Base-by-base conservation (phyloP, 2,113 vertebrate species). In the Trichechus manatus region DNA sequence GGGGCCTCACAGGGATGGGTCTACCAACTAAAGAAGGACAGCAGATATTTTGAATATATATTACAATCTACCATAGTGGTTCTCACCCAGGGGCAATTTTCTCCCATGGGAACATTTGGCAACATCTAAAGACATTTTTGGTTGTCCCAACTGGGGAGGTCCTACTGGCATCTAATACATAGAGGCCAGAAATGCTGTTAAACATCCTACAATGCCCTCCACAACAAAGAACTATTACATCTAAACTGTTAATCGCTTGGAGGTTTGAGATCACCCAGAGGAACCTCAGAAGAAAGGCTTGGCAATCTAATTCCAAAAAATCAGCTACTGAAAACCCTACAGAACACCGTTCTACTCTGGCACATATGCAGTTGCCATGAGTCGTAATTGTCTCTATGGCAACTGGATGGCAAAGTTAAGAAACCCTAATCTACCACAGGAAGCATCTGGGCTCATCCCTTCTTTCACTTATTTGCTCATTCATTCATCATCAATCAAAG, bases 401-500 rank as follows among this genome's bases (percentile, higher is more conserved):
- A 29, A 64, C 9, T 29, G 27, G 53, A 25, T 9, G 9, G 36
- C 61, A 22, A 81, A 72, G 47, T 14, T 39, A 44, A 75, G 74
- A 88, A 95, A 94, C 2, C 42, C 44, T 36, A 59, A 56, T 14
- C 17, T 31, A 78, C 31, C 33, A 33, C 42, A 25, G 33, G 59
- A 83, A 36, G 25, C 53, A 83, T 9, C 19, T 25, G 14, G 53
- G 64, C 3, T 61, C 44, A 11, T 42, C 61, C 22, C 31, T 42
- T 50, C 20, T 75, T 50, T 74, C 66, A 29, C 64, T 64, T 50
- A 70, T 9, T 80, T 9, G 27, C 17, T 88, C n/a, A 89, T 17
- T 90, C 59, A 79, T 20, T 95, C 47, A 83, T 87, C 47, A 84
- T 50, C 72, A 39, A 89, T 74, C 86, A 72, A 85, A 66, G 63